Evolutionary conservation across 2,888 invertebrate species (phyloP).

Genomic region (Watsonalla cultraria): DNA sequence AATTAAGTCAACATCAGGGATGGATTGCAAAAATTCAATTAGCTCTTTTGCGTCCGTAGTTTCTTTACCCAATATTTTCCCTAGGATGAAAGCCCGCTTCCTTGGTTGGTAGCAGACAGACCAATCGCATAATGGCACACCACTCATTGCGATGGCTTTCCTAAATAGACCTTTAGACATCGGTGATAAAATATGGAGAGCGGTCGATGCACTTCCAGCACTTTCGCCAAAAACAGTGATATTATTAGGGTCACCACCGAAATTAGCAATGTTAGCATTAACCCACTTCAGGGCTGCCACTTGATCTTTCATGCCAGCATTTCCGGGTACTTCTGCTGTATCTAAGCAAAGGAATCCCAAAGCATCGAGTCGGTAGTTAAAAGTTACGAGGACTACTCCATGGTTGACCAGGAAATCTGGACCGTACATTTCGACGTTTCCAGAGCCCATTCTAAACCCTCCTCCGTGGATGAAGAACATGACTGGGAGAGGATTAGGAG

Average conservation of each 20-base stretch:
- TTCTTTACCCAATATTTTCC: slow-evolving; percentile 33
- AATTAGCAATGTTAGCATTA: slow-evolving; percentile 33
- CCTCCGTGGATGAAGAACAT: slow-evolving; percentile 54
- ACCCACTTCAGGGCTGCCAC: slow-evolving; percentile 43
- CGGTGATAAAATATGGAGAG: slow-evolving; percentile 41
- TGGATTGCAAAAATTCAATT: slow-evolving; percentile 35
- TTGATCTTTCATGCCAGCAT: slow-evolving; percentile 73
- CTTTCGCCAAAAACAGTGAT: slow-evolving; percentile 48
- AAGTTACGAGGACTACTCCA: slow-evolving; percentile 73
- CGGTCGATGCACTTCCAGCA: slow-evolving; percentile 38
- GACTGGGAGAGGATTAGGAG: slow-evolving; percentile 31
- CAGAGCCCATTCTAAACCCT: slow-evolving; percentile 41
- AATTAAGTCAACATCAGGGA: slow-evolving; percentile 26
- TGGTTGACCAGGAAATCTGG: slow-evolving; percentile 75
- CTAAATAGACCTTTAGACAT: slow-evolving; percentile 47
- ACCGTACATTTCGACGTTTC: slow-evolving; percentile 66
- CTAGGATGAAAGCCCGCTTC: slow-evolving; percentile 34
- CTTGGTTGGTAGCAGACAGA: slow-evolving; percentile 26
- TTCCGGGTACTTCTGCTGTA: slow-evolving; percentile 77
- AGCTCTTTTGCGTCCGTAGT: slow-evolving; percentile 33
- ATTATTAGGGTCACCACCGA: slow-evolving; percentile 41
- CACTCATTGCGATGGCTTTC: slow-evolving; percentile 48
- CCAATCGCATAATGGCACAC: slow-evolving; percentile 40
- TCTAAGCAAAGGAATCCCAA: slow-evolving; percentile 76
- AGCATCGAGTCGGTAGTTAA: slow-evolving; percentile 75